Conservation (phyloP, 2,888 invertebrate species). For the Osmoderma eremita region DNA sequence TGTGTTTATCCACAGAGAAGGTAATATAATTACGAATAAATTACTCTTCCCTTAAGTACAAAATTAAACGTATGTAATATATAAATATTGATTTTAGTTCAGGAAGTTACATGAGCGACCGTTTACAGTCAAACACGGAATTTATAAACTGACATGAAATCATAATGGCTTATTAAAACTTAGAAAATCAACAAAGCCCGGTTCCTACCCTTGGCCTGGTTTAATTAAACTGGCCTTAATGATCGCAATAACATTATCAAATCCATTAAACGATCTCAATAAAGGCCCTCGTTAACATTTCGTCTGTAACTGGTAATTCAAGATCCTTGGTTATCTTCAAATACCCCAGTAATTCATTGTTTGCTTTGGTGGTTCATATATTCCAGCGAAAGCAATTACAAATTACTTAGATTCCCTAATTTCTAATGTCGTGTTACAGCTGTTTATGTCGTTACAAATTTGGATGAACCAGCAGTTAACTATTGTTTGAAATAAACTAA, state of each 20-base stretch:
- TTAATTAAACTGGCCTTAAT: slow-evolving; percentile 54
- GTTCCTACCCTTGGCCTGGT: slow-evolving; percentile 49
- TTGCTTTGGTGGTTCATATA: slow-evolving; percentile 9
- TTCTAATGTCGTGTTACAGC: too few species aligned
- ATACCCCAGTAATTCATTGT: slow-evolving; percentile 36
- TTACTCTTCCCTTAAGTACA: too few species aligned
- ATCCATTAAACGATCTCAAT: slow-evolving; percentile 53
- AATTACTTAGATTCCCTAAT: neutral
- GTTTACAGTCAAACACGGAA: slow-evolving; percentile 33
- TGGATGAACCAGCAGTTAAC: too few species aligned
- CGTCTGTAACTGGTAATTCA: slow-evolving; percentile 43
- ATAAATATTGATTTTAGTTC: neutral
- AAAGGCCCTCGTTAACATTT: slow-evolving; percentile 47
- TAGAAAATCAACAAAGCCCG: slow-evolving; percentile 51
- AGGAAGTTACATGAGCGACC: neutral
- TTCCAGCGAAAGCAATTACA: neutral
- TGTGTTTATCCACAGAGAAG: too few species aligned
- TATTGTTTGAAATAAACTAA: too few species aligned
- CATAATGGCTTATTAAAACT: slow-evolving; percentile 55
- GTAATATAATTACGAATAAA: too few species aligned
- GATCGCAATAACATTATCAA: slow-evolving; percentile 56
- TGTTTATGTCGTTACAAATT: too few species aligned
- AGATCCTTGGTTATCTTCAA: slow-evolving; percentile 38
- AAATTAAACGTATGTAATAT: neutral
- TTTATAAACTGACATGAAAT: slow-evolving; percentile 48